phyloP scores from a whole-genome alignment of 2,113 vertebrate species.

The Saimiri boliviensis region DNA sequence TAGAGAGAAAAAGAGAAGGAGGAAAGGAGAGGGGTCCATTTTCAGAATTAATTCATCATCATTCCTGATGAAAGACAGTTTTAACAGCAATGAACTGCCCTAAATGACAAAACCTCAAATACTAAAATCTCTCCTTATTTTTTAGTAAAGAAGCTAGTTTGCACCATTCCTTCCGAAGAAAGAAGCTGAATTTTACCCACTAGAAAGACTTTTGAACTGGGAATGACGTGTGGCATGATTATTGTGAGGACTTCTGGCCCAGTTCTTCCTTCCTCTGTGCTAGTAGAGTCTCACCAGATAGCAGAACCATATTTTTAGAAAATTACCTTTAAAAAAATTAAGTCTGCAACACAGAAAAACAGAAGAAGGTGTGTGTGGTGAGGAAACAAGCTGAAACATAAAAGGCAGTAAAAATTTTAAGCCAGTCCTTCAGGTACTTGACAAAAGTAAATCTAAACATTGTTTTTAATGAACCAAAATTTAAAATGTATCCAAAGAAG shows the following conservation, averaged over 20 bases:
- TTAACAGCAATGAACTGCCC: neutral
- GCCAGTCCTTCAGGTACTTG: neutral
- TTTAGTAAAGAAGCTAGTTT: neutral
- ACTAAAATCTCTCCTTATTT: neutral
- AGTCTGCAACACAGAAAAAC: neutral
- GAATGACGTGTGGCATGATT: neutral
- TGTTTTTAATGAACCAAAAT: neutral
- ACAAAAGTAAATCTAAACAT: neutral
- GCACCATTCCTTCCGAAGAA: neutral
- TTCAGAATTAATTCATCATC: neutral
- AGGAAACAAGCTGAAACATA: neutral
- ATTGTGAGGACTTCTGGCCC: neutral
- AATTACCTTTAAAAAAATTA: neutral
- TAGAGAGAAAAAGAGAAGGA: neutral
- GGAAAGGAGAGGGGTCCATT: neutral
- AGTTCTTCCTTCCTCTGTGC: neutral
- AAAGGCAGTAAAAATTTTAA: neutral
- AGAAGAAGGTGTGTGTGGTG: neutral
- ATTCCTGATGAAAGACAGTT: constrained; percentile 8
- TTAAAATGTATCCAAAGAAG: neutral
- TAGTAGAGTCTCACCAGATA: neutral
- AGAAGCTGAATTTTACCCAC: neutral
- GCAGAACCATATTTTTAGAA: constrained; percentile 24
- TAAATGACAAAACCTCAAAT: neutral
- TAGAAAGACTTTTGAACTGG: neutral